Evolutionary conservation across 1,140 invertebrate genomes (phyloP), one percentile per base, ranked within the genome.

Genomic region (Venturia canescens): DNA sequence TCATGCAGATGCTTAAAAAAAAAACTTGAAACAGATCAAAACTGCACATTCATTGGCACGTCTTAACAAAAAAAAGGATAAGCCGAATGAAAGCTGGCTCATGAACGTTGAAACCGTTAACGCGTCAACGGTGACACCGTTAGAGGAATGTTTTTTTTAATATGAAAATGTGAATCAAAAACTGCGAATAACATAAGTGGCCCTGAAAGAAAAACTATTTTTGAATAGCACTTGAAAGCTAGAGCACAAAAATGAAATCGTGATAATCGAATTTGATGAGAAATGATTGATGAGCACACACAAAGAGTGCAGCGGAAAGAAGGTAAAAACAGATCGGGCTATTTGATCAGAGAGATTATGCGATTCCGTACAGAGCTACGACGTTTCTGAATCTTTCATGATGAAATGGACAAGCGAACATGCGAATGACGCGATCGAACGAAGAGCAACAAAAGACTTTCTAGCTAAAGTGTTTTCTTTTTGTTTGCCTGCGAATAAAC

Each of bases 351-450:
- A 63, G 60, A 63, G 29, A 69, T 31, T 69, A 31, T 21, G 29
- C 66, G 21, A 69, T 69, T 63, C 60, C 60, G 60, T 69, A 31
- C n/a, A 69, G 15, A 69, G 26, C 27, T 69, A 18, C 66, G 66
- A 69, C 29, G 31, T 69, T 69, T 69, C 4, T 69, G 29, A 69
- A 69, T 69, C 29, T 31, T 69, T 69, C 66, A 69, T 69, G 66
- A 31, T 31, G 27, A n/a, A 21, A 31, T 69, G 66, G 27, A 69
- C 66, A 31, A 63, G 11, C 27, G 66, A 69, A 31, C 29, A 69
- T 13, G 66, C 66, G 16, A 69, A 69, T 27, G 29, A 69, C 66
- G 13, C 11, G 60, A 63, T 26, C 60, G 23, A 63, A 27, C 66
- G 66, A 69, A 16, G 2, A 63, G 60, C 60, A 26, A 63, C 60